Percentiles rank a stretch among this genome's conserved stretches.
Conservation (phyloP, 2,888 invertebrate species). For the Sarcophaga variegata region DNA sequence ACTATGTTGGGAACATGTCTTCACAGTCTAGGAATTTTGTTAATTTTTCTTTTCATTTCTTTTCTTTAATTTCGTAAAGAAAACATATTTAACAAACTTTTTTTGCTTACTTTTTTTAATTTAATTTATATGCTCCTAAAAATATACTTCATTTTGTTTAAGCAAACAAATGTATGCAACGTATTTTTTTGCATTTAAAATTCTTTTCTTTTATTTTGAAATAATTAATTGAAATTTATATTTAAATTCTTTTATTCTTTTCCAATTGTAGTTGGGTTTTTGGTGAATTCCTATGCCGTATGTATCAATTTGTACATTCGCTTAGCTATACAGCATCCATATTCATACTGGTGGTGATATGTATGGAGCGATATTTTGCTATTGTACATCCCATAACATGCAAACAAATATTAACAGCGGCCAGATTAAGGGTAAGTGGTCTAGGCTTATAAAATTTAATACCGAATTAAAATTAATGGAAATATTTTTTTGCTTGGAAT, state of each 20-base stretch:
- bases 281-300: constrained; percentile 93
- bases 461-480: too few relatives aligned
- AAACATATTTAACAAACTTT: too few relatives aligned
- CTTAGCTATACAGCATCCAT: constrained; percentile 95
- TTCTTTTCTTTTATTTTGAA: constrained; percentile 21
- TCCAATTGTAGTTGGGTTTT: constrained; percentile 87
- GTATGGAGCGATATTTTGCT: constrained; percentile 93
- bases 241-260: too few relatives aligned
- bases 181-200: background rate
- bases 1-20: too few relatives aligned
- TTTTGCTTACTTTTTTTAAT: too few relatives aligned
- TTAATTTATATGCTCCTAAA: background rate
- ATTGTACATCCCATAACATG: constrained; percentile 93
- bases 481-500: too few relatives aligned
- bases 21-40: too few relatives aligned
- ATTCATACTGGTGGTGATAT: constrained; percentile 93
- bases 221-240: too few relatives aligned
- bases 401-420: constrained; percentile 90
- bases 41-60: too few relatives aligned
- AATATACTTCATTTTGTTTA: background rate
- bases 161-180: background rate
- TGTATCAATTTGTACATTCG: constrained; percentile 94
- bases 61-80: too few relatives aligned
- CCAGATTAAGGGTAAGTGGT: constrained; percentile 87
- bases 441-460: too few relatives aligned